Evolutionary conservation across 1,140 invertebrate genomes (phyloP).

Genomic region (Lucilia sericata): DNA sequence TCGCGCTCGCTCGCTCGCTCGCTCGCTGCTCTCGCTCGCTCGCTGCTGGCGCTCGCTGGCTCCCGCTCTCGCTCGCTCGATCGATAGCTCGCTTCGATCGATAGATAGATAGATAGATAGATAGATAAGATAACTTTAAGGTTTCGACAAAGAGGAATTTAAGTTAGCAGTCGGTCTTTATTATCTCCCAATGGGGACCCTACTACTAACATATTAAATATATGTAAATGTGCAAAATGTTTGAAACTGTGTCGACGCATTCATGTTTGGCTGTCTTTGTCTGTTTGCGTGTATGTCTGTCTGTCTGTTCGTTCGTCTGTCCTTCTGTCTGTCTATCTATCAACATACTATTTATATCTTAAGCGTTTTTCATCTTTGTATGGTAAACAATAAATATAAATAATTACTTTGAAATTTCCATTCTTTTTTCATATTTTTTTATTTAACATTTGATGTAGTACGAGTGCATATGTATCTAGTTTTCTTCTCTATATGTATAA

Average conservation of each 20-base stretch:
- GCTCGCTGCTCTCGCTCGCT: too few relatives aligned
- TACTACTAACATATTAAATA: too few relatives aligned
- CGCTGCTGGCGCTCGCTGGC: too few relatives aligned
- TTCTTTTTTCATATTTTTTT: not conserved
- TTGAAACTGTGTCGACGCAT: not conserved
- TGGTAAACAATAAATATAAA: constrained; percentile 25
- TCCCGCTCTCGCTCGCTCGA: too few relatives aligned
- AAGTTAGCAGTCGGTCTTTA: too few relatives aligned
- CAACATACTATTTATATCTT: constrained; percentile 7
- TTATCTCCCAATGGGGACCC: too few relatives aligned
- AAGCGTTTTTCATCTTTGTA: constrained; percentile 26
- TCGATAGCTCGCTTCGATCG: too few relatives aligned
- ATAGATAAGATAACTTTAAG: too few relatives aligned
- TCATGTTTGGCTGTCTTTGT: not conserved
- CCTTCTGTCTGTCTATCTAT: not conserved
- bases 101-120: too few relatives aligned
- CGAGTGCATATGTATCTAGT: not conserved
- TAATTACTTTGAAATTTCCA: constrained; percentile 25
- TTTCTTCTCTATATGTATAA: not conserved
- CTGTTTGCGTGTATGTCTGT: not conserved
- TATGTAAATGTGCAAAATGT: too few relatives aligned
- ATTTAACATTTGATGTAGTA: constrained; percentile 15
- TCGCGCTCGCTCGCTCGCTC: too few relatives aligned
- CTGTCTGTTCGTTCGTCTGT: not conserved
- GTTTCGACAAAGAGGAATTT: too few relatives aligned